Evolutionary conservation across 1,140 invertebrate genomes (phyloP).

Genomic region (Globodera ellingtonae): DNA sequence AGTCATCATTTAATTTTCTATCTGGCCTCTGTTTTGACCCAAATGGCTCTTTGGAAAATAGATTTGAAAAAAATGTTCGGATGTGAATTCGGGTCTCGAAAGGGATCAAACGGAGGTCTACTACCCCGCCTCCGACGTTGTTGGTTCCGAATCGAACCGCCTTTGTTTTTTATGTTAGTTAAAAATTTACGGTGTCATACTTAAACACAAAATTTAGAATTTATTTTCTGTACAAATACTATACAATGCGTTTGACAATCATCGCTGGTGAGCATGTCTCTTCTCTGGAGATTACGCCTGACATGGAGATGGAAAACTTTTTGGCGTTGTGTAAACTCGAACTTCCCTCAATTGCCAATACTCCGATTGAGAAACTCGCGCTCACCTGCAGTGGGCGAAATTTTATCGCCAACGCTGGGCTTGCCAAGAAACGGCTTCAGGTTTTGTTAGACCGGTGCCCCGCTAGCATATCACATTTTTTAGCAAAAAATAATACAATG

Average conservation of each 20-base stretch:
- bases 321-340: constrained; percentile 37
- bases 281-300: constrained; percentile 30
- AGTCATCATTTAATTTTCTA: too few species aligned
- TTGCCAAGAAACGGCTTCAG: constrained; percentile 5
- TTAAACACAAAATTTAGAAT: too few species aligned
- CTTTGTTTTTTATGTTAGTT: too few species aligned
- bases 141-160: too few species aligned
- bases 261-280: constrained; percentile 28
- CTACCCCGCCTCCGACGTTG: too few species aligned
- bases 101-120: too few species aligned
- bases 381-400: constrained; percentile 13
- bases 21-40: too few species aligned
- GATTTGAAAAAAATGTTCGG: too few species aligned
- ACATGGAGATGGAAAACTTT: constrained; percentile 38
- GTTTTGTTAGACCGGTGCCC: background rate
- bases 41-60: too few species aligned
- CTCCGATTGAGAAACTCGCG: constrained; percentile 17
- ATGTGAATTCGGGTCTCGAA: too few species aligned
- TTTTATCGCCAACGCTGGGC: constrained; percentile 1
- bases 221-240: background rate
- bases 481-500: background rate
- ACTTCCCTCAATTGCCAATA: constrained; percentile 18
- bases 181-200: too few species aligned
- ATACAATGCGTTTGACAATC: constrained; percentile 34
- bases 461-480: too few species aligned